Evolutionary conservation across 2,113 vertebrate species (phyloP).

Genomic region (Triplophysa tibetana): DNA sequence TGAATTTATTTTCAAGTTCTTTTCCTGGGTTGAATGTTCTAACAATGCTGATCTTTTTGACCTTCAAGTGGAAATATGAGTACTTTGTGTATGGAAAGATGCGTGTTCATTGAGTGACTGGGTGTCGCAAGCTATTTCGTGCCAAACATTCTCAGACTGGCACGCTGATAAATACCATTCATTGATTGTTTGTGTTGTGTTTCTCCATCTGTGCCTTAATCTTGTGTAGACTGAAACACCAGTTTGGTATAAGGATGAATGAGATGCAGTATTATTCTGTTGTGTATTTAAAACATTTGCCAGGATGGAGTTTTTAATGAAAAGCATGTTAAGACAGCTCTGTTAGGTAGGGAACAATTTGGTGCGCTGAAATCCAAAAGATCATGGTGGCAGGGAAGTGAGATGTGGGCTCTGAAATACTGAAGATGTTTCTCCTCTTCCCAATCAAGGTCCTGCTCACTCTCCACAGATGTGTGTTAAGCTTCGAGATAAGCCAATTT

Average conservation of each 20-base stretch:
- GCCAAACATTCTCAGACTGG: slow-evolving; percentile 57
- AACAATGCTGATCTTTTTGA: slow-evolving; percentile 31
- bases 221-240: slow-evolving; percentile 61
- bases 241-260: slow-evolving; percentile 55
- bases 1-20: slow-evolving; percentile 17
- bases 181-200: slow-evolving; percentile 35
- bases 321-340: slow-evolving; percentile 8
- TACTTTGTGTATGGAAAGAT: slow-evolving; percentile 34
- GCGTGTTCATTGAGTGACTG: slow-evolving; percentile 34
- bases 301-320: slow-evolving; percentile 13
- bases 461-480: slow-evolving; percentile 57
- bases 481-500: slow-evolving; percentile 72
- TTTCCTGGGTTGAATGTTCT: slow-evolving; percentile 1
- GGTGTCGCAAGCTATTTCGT: slow-evolving; percentile 53
- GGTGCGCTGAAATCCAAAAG: slow-evolving; percentile 38
- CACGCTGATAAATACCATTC: slow-evolving; percentile 20
- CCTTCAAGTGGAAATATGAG: slow-evolving; percentile 35
- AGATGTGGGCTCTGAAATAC: background rate
- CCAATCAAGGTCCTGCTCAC: slow-evolving; percentile 15
- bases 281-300: slow-evolving; percentile 26
- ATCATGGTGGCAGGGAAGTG: background rate
- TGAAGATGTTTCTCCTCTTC: background rate
- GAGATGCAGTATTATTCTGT: slow-evolving; percentile 60
- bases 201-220: slow-evolving; percentile 78
- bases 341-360: slow-evolving; percentile 25